Conservation (phyloP, 2,797 vertebrate genomes). For the Sebastes minor region DNA sequence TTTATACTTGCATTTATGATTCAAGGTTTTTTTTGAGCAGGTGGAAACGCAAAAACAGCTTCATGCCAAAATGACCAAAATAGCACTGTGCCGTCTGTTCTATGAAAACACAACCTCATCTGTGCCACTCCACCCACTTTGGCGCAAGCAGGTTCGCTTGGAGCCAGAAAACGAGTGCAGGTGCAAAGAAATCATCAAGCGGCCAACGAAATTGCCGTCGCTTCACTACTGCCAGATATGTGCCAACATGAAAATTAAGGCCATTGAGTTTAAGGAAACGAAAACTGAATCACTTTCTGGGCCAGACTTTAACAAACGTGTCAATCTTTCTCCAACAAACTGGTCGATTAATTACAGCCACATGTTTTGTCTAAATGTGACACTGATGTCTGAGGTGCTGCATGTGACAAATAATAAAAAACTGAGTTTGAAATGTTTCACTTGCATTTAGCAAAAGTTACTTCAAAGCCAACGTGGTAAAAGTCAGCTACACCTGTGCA, state of each 20-base stretch:
- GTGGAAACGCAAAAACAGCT: neutral
- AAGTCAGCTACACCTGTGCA: neutral
- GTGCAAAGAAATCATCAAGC: constrained; percentile 8
- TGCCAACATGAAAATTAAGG: neutral
- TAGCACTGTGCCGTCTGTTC: constrained; percentile 1
- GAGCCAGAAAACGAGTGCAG: constrained; percentile 19
- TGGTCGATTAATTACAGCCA: neutral
- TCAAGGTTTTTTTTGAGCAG: neutral
- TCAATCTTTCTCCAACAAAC: neutral
- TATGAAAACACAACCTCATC: constrained; percentile 4
- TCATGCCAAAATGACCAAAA: neutral
- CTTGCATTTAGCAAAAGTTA: neutral
- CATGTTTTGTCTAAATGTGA: neutral
- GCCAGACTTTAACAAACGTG: neutral
- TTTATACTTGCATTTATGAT: neutral
- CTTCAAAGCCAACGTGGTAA: neutral
- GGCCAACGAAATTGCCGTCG: neutral
- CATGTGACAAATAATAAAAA: neutral
- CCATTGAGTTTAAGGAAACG: neutral
- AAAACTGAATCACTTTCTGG: neutral
- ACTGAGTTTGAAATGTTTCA: neutral
- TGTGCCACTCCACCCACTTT: neutral
- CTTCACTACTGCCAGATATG: neutral
- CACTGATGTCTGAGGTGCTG: neutral
- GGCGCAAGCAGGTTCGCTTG: neutral